Base-by-base conservation (phyloP, 2,797 vertebrate species). In the Cossypha caffra region DNA sequence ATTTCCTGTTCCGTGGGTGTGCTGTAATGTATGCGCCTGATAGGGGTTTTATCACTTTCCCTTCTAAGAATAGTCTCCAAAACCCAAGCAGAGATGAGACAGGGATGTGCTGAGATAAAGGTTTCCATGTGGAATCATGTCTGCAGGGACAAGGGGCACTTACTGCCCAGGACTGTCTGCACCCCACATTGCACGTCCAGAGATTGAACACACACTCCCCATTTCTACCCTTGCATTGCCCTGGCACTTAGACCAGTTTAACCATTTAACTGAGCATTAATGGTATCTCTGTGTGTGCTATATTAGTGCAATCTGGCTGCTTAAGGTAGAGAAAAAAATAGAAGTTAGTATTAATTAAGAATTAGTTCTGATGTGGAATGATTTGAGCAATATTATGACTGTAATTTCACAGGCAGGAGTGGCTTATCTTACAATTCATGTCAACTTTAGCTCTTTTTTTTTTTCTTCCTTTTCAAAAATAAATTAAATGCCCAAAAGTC, bases 121-220 rank as follows among this genome's bases (percentile, higher is more conserved):
- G 3, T 47, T 94, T 90, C 50, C 24, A 25, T 0, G 13, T 35
- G 68, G 63, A 31, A 67, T 86, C 24, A 7, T 4, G 33, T 72
- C 29, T 50, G 25, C n/a, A 84, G 57, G 77, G 10, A 42, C 0
- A 9, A 66, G 33, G 64, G 52, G 23, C n/a, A 50, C 35, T n/a
- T 18, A 23, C 7, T 33, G 47, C 38, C 33, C 47, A 25, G 54
- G 13, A 33, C n/a, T 11, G 7, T 16, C 33, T 43, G 68, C 10
- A 26, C 40, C 40, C 68, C 43, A 9, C 18, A 2, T 19, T 0
- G 1, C 40, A 12, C 0, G 0, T 17, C 31, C 31, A 43, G 58
- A 57, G 38, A 14, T 3, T 3, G 28, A 69, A 28, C n/a, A 11
- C 1, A 11, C 1, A 0, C 8, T 47, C 29, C 37, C 24, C 7